Percentiles rank a stretch among this genome's conserved stretches.
phyloP scores from a whole-genome alignment of 2,797 vertebrate genomes.

The Hylomyscus alleni region DNA sequence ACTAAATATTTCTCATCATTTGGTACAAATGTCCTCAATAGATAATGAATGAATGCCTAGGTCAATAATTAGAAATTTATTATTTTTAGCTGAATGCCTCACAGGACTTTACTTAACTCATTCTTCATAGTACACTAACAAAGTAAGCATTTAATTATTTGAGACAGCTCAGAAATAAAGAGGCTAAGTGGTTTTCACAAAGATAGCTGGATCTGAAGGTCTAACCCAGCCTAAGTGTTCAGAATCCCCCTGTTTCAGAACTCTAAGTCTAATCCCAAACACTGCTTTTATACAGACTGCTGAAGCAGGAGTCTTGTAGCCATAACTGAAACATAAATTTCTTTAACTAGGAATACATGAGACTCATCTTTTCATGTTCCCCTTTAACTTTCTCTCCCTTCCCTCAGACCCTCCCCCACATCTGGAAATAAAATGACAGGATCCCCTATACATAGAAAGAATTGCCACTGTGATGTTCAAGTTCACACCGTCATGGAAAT shows the following conservation, averaged over 20 bases:
- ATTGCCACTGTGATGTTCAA: not conserved
- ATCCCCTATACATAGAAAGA: not conserved
- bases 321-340: not conserved
- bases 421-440: constrained; percentile 13
- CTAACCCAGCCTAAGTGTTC: not conserved
- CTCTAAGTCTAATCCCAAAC: not conserved
- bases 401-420: fast-evolving
- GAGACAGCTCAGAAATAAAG: not conserved
- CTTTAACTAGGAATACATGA: not conserved
- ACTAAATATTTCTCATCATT: not conserved
- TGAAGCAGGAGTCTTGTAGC: not conserved
- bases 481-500: not conserved
- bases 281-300: not conserved
- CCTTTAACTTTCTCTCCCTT: not conserved
- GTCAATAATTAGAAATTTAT: not conserved
- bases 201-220: not conserved
- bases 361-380: not conserved
- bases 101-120: not conserved
- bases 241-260: not conserved
- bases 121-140: not conserved
- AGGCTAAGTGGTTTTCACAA: not conserved
- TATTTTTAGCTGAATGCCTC: not conserved
- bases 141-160: not conserved
- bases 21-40: not conserved
- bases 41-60: not conserved